These are phyloP conservation scores for Sinocyclocheilus maitianheensis DNA, from an alignment of 2,113 vertebrate species.

Conservation along the genomic window DNA sequence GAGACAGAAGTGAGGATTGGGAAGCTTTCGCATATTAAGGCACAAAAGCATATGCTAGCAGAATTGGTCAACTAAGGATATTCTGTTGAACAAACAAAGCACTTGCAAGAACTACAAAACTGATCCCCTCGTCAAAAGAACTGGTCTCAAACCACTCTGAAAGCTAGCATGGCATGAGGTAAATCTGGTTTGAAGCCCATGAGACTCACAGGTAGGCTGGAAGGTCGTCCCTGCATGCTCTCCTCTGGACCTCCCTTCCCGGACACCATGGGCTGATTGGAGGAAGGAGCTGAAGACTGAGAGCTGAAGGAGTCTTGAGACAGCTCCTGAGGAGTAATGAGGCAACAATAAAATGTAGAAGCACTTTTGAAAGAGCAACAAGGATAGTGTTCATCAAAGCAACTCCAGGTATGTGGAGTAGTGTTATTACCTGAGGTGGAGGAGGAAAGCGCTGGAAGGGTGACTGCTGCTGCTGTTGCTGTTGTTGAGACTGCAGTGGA, in stretches of 20 bases:
- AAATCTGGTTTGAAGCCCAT: not conserved
- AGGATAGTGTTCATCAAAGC: not conserved
- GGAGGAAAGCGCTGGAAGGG: conserved; percentile 95
- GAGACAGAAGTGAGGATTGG: not conserved
- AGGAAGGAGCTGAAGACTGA: conserved; percentile 92
- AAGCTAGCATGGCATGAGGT: not conserved
- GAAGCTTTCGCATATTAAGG: not conserved
- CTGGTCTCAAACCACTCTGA: not conserved
- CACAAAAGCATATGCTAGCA: not conserved
- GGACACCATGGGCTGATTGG: conserved; percentile 90
- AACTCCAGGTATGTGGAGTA: not conserved
- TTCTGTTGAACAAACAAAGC: not conserved
- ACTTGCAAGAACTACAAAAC: not conserved
- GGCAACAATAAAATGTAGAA: not conserved
- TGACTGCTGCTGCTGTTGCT: conserved; percentile 70
- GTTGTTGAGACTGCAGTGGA: conserved; percentile 76
- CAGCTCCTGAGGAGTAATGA: conserved; percentile 80
- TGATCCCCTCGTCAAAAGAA: not conserved
- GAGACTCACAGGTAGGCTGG: conserved; percentile 94
- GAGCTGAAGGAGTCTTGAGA: conserved; percentile 99
- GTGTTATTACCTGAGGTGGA: conserved; percentile 86
- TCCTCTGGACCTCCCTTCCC: conserved; percentile 95
- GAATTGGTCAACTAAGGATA: not conserved
- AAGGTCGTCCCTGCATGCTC: conserved; percentile 92
- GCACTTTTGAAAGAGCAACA: not conserved